Percentiles rank a stretch among this genome's conserved stretches.
Conservation (phyloP, 2,797 vertebrate genomes). For the Thalassophryne amazonica region DNA sequence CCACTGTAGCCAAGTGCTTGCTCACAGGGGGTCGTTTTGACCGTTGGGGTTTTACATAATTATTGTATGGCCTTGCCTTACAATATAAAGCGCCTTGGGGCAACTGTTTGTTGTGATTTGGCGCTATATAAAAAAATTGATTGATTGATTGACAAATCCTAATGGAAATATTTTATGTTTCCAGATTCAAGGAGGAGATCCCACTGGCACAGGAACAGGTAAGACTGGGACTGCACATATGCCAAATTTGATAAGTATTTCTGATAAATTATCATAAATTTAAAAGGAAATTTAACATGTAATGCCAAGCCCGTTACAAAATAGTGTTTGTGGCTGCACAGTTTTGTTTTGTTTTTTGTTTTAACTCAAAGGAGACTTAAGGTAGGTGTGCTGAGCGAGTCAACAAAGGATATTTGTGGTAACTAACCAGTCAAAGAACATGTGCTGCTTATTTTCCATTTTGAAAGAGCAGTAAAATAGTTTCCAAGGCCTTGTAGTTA, state of each 20-base stretch:
- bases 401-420: not conserved
- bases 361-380: no score
- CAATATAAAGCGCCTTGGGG: no score
- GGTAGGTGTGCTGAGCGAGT: not conserved
- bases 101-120: no score
- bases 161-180: no score
- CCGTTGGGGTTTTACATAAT: no score
- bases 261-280: no score
- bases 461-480: conserved; percentile 22
- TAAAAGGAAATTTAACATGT: conserved; percentile 13
- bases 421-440: conserved; percentile 6
- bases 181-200: conserved; percentile 98
- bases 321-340: conserved; percentile 34
- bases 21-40: no score
- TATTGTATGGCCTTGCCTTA: no score
- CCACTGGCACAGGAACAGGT: conserved; percentile 96
- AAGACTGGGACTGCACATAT: conserved; percentile 27
- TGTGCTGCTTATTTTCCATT: conserved; percentile 12
- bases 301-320: conserved; percentile 53
- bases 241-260: conserved; percentile 23
- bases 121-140: no score
- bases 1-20: no score
- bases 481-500: conserved; percentile 5
- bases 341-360: no score
- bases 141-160: no score